phyloP scores from a whole-genome alignment of 2,113 vertebrate genomes.

The Ahaetulla prasina region DNA sequence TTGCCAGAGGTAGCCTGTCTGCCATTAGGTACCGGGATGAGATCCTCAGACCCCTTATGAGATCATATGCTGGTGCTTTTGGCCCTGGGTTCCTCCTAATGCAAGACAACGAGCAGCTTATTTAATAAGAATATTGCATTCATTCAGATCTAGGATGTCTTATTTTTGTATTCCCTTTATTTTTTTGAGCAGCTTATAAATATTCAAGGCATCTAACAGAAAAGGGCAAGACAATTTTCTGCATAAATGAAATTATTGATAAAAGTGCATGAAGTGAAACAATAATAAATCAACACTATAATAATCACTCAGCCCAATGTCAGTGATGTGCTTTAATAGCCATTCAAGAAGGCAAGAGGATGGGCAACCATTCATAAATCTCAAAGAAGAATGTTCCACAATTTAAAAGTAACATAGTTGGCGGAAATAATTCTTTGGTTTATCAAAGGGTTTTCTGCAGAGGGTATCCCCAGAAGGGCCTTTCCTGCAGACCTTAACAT shows the following conservation, averaged over 20 bases:
- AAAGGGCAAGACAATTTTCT: neutral
- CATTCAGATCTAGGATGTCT: too few relatives aligned
- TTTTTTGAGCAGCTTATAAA: too few relatives aligned
- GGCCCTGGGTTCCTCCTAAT: too few relatives aligned
- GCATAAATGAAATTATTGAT: neutral
- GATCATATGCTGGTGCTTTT: too few relatives aligned
- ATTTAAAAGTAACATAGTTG: neutral
- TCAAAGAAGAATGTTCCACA: neutral
- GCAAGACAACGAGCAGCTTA: too few relatives aligned
- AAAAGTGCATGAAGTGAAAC: neutral
- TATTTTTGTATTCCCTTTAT: too few relatives aligned
- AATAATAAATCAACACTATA: neutral
- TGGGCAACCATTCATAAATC: neutral
- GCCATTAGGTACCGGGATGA: too few relatives aligned
- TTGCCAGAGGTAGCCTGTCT: too few relatives aligned
- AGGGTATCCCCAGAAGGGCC: neutral
- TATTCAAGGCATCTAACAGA: neutral
- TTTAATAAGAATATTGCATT: too few relatives aligned
- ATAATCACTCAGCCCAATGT: neutral
- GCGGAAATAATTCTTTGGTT: neutral
- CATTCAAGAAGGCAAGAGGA: neutral
- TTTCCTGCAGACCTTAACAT: neutral
- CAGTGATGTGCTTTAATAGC: neutral
- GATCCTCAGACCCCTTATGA: too few relatives aligned
- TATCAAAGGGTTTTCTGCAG: neutral